Evolutionary conservation across 2,797 vertebrate genomes (phyloP).

Genomic region (Basileuterus tristriatus): DNA sequence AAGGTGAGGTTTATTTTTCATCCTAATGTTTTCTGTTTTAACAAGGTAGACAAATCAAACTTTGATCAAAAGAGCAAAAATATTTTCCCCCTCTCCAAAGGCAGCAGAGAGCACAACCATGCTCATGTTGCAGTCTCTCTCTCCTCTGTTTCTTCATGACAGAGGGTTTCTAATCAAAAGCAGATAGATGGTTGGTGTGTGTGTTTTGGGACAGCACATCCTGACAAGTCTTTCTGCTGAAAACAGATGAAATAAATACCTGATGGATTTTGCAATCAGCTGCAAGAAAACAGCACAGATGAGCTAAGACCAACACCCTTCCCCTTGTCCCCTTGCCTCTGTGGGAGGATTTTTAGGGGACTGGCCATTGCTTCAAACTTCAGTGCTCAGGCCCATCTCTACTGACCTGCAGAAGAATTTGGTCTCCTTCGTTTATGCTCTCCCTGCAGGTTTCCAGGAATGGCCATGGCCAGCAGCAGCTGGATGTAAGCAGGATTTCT

Average conservation of each 20-base stretch:
- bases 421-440: background rate
- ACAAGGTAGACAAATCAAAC: background rate
- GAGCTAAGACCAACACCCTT: background rate
- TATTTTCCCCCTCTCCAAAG: background rate
- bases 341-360: accelerated
- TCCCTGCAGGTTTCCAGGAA: background rate
- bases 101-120: background rate
- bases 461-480: background rate
- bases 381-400: background rate
- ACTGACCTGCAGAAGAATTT: background rate
- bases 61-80: background rate
- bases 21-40: background rate
- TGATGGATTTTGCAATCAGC: background rate
- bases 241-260: constrained; percentile 38
- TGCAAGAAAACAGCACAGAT: background rate
- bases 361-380: background rate
- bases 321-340: background rate
- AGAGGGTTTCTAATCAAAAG: constrained; percentile 58
- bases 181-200: constrained; percentile 4
- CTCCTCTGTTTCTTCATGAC: background rate
- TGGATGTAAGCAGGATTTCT: background rate
- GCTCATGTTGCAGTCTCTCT: background rate
- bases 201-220: background rate
- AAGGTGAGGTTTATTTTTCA: background rate
- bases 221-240: background rate